Conservation (phyloP, 2,888 invertebrate genomes). For the Dynastes grantii region DNA sequence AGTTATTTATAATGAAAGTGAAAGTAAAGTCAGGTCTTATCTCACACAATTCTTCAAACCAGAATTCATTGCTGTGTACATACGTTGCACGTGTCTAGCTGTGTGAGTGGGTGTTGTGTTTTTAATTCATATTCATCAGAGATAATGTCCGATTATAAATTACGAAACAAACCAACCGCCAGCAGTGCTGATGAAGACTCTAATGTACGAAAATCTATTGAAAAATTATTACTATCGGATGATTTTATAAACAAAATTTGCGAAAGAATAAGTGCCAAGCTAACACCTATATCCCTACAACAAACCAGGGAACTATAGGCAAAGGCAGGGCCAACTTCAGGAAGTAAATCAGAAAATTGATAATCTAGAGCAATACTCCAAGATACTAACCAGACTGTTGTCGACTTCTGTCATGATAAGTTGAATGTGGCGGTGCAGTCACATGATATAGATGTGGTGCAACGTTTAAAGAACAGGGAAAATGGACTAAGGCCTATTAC, state of each 20-base stretch:
- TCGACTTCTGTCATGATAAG: not conserved
- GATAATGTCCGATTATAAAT: too few relatives aligned
- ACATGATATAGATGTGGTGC: not conserved
- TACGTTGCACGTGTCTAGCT: too few relatives aligned
- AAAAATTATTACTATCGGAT: not conserved
- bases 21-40: too few relatives aligned
- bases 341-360: not conserved
- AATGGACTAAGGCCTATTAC: constrained; percentile 1
- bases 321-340: not conserved
- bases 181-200: too few relatives aligned
- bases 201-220: not conserved
- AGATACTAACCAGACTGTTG: not conserved
- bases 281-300: not conserved
- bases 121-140: too few relatives aligned
- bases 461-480: not conserved
- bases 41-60: too few relatives aligned
- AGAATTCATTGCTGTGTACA: too few relatives aligned
- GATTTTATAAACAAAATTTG: not conserved
- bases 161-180: too few relatives aligned
- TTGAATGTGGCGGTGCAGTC: not conserved
- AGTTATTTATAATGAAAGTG: too few relatives aligned
- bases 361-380: not conserved
- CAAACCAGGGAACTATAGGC: not conserved
- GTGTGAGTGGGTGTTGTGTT: too few relatives aligned
- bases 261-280: not conserved